Evolutionary conservation across 2,113 vertebrate species (phyloP).

Genomic region (Pogona vitticeps): DNA sequence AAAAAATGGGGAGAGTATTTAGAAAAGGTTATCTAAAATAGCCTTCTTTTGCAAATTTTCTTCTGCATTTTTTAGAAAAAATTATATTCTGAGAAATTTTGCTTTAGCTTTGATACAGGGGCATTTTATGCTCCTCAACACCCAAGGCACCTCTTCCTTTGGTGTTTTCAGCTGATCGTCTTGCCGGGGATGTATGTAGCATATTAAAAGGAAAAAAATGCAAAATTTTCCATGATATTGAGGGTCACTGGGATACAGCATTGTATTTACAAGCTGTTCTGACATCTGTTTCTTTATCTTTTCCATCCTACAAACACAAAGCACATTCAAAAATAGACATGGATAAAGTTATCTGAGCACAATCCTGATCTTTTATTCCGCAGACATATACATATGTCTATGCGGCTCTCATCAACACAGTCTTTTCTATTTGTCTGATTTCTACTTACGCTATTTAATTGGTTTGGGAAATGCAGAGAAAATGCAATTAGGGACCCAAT

Average conservation of each 20-base stretch:
- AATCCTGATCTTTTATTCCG: neutral
- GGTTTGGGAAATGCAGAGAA: constrained; percentile 6
- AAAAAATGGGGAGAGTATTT: too few species aligned
- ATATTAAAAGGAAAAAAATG: too few species aligned
- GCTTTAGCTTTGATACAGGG: neutral
- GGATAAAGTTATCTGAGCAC: neutral
- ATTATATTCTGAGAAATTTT: neutral
- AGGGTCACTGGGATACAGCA: neutral
- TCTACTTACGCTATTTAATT: constrained; percentile 8
- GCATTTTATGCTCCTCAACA: neutral
- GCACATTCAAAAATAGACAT: neutral
- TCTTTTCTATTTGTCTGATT: neutral
- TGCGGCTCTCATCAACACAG: neutral
- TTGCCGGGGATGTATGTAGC: neutral
- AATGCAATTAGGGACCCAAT: constrained; percentile 1
- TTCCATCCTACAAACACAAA: accelerated
- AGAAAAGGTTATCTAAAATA: too few species aligned
- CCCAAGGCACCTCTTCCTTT: neutral
- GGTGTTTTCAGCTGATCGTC: neutral
- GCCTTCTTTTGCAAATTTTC: neutral
- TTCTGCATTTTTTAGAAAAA: neutral
- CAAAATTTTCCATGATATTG: neutral
- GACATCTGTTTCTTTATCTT: neutral
- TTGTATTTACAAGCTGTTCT: neutral
- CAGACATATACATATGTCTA: neutral